These are phyloP conservation scores for Lutjanus campechanus DNA, from an alignment of 2,797 vertebrate genomes.

Conservation along the genomic window DNA sequence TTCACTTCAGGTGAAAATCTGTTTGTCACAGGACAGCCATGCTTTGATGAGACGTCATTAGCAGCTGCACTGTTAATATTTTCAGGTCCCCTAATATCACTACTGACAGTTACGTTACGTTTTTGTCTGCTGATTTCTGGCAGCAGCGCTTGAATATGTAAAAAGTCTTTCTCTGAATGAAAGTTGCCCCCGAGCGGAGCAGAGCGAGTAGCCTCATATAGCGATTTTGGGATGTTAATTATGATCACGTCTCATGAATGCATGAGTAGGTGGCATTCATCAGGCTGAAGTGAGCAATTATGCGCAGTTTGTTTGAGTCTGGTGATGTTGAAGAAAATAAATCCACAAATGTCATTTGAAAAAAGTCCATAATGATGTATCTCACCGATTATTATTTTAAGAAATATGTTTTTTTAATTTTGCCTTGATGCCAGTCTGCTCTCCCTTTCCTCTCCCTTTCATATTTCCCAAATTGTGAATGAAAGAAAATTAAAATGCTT, in stretches of 20 bases:
- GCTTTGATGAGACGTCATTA: not conserved
- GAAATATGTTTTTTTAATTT: too few species aligned
- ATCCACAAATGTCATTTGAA: not conserved
- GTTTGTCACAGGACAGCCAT: not conserved
- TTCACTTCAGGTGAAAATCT: not conserved
- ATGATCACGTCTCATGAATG: not conserved
- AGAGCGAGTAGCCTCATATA: not conserved
- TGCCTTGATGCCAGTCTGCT: too few species aligned
- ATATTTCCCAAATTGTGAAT: not conserved
- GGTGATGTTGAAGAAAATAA: not conserved
- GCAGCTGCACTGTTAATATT: not conserved
- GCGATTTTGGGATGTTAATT: not conserved
- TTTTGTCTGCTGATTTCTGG: not conserved
- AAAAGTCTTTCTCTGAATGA: not conserved
- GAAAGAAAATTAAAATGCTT: not conserved
- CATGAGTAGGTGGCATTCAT: not conserved
- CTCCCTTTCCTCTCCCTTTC: too few species aligned
- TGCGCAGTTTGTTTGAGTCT: not conserved
- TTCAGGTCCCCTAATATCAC: not conserved
- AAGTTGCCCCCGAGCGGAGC: not conserved
- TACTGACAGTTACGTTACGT: not conserved
- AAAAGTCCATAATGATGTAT: too few species aligned
- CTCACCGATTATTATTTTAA: too few species aligned
- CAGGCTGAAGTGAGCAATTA: not conserved
- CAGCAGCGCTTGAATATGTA: not conserved